Evolutionary conservation across 2,797 vertebrate genomes (phyloP), one percentile per base, ranked within the genome.

Genomic region (Parauchenoglanis punctatus): DNA sequence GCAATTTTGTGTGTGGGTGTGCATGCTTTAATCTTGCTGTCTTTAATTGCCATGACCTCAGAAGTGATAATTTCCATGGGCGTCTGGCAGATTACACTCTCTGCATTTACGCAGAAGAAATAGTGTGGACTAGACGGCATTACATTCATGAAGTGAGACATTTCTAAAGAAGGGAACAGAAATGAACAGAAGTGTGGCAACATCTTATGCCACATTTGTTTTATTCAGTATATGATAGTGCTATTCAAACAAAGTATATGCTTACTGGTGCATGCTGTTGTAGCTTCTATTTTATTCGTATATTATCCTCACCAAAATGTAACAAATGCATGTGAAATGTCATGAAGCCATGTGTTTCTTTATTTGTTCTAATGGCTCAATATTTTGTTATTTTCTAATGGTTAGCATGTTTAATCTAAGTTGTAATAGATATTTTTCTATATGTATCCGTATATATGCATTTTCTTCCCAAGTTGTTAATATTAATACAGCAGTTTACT

Each of bases 11-110:
- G 56, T 59, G 54, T 46, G 56, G 23, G 54, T 20, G 40, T 85
- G 54, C 56, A 49, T 75, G 68, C n/a, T 85, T 73, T 84, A 84
- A 54, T 83, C 63, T 68, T 83, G 46, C 63, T 83, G 46, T 67
- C 63, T 68, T 68, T 83, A 68, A 83, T 83, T 83, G 63, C 44
- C 28, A 68, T 54, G 63, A 83, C 81, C 81, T 54, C 68, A 68
- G 54, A 67, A 65, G 46, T 67, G 15, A 65, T 52, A 5, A 68
- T 68, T 83, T 83, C 67, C 61, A 67, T 67, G 17, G 81, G 44
- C 1, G 5, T 83, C 81, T 83, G 63, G 63, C 46, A 83, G 46
- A 83, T 83, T 23, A 54, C 18, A 20, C 46, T 31, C 7, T 28
- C 5, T 68, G n/a, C 4, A 23, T 81, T 63, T 56, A 78, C 54